Conservation (phyloP, 2,888 invertebrate species). For the Lagria hirta region DNA sequence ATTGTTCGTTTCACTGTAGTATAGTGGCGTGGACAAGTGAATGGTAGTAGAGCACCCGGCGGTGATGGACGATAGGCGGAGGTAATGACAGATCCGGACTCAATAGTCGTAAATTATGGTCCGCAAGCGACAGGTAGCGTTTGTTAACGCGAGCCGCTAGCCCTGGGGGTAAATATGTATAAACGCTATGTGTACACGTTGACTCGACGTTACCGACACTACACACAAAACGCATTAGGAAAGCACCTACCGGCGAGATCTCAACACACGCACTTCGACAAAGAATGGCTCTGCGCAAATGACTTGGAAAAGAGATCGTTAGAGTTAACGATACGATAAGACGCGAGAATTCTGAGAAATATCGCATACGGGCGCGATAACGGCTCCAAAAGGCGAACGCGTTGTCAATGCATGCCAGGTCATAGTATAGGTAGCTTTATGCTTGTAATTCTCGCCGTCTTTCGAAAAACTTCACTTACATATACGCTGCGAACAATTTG, state of each 20-base stretch:
- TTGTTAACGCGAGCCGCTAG: constrained; percentile 32
- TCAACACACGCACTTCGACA: constrained; percentile 31
- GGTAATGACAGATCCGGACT: constrained; percentile 47
- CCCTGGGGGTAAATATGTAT: constrained; percentile 29
- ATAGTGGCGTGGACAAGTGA: constrained; percentile 42
- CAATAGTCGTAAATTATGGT: constrained; percentile 48
- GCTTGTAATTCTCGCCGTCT: no score
- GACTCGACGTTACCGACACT: constrained; percentile 30
- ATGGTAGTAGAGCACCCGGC: constrained; percentile 40
- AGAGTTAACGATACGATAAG: constrained; percentile 51
- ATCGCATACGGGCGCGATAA: constrained; percentile 11
- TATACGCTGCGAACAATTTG: no score
- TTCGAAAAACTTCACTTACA: no score
- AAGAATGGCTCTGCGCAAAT: constrained; percentile 41
- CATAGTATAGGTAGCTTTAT: no score
- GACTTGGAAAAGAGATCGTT: constrained; percentile 50
- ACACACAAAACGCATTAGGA: constrained; percentile 48
- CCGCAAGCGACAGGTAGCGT: constrained; percentile 46
- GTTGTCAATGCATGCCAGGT: no score
- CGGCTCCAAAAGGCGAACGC: no score
- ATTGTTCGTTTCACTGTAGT: no score
- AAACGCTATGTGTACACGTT: constrained; percentile 20
- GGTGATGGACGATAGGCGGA: constrained; percentile 46
- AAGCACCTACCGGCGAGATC: constrained; percentile 29
- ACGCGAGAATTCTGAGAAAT: constrained; percentile 27